phyloP scores from a whole-genome alignment of 1,140 invertebrate genomes.

The Leptinotarsa defecta region DNA sequence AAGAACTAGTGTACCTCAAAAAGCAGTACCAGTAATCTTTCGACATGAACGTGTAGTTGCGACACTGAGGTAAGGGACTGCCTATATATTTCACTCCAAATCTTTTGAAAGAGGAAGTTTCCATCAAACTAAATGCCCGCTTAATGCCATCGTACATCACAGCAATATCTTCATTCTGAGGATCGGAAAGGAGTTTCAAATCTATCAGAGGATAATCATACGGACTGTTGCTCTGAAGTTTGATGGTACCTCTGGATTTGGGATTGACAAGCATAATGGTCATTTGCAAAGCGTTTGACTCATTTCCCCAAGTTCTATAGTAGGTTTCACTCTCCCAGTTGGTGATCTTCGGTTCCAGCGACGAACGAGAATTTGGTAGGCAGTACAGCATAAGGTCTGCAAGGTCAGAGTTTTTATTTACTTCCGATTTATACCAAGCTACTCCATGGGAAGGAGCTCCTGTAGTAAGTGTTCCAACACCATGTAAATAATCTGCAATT shows the following conservation, averaged over 20 bases:
- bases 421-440: constrained; percentile 35
- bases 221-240: constrained; percentile 72
- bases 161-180: constrained; percentile 69
- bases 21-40: constrained; percentile 20
- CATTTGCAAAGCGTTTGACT: constrained; percentile 61
- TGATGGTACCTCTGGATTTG: constrained; percentile 76
- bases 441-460: constrained; percentile 30
- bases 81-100: not conserved
- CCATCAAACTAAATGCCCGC: not conserved
- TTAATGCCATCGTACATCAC: constrained; percentile 63
- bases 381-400: constrained; percentile 31
- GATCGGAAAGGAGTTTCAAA: constrained; percentile 72
- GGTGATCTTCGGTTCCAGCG: constrained; percentile 17
- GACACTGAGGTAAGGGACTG: constrained; percentile 3
- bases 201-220: constrained; percentile 75
- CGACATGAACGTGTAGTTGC: not conserved
- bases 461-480: constrained; percentile 36
- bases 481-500: constrained; percentile 35
- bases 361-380: constrained; percentile 6
- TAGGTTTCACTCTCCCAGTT: constrained; percentile 27
- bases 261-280: constrained; percentile 63
- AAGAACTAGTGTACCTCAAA: not conserved
- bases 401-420: constrained; percentile 31
- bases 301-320: constrained; percentile 10
- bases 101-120: not conserved